Percentiles rank a stretch among this genome's conserved stretches.
These are phyloP conservation scores for Pachypanchax playfairii DNA, from an alignment of 2,113 vertebrate genomes.

Conservation along the genomic window DNA sequence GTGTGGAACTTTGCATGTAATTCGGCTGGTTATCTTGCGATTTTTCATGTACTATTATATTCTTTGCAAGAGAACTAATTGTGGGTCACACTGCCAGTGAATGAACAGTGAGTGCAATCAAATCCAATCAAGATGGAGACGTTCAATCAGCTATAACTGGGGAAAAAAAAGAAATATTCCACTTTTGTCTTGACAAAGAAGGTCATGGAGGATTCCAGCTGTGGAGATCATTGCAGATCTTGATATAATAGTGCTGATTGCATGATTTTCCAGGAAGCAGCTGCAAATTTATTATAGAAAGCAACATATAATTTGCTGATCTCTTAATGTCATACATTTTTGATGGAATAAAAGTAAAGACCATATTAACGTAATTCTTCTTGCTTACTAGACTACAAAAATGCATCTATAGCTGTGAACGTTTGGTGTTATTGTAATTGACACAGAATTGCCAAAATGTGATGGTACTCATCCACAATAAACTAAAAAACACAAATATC, in stretches of 20 bases:
- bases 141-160: constrained; percentile 51
- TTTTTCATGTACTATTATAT: neutral
- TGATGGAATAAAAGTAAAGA: neutral
- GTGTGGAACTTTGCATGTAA: neutral
- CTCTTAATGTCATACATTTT: constrained; percentile 2
- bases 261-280: constrained; percentile 50
- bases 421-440: too few species aligned
- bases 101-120: constrained; percentile 54
- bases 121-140: constrained; percentile 46
- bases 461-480: too few species aligned
- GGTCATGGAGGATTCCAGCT: constrained; percentile 52
- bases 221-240: constrained; percentile 65
- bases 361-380: neutral
- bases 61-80: constrained; percentile 6
- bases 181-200: constrained; percentile 47
- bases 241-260: constrained; percentile 61
- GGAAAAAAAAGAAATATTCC: constrained; percentile 9
- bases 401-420: too few species aligned
- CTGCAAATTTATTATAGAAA: constrained; percentile 40
- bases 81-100: constrained; percentile 14
- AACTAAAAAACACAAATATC: too few species aligned
- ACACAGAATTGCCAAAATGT: too few species aligned
- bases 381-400: neutral
- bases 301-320: constrained; percentile 7
- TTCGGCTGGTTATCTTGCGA: constrained; percentile 1